These are phyloP conservation scores for Macaca fascicularis DNA, from an alignment of 2,113 vertebrate genomes.

Conservation along the genomic window T2T-MFA8v1.1 NC_088393.1:43017001-43017500, in stretches of 20 bases:
- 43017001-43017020: conserved; percentile 78
- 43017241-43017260: conserved; percentile 79
- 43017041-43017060: conserved; percentile 75
- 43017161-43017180: conserved; percentile 74
- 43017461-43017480: conserved; percentile 48
- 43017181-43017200: conserved; percentile 67
- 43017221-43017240: conserved; percentile 68
- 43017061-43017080: conserved; percentile 77
- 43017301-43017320: conserved; percentile 56
- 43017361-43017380: conserved; percentile 85
- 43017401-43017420: conserved; percentile 83
- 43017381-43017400: conserved; percentile 87
- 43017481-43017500: conserved; percentile 51
- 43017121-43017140: conserved; percentile 73
- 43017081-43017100: conserved; percentile 76
- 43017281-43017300: conserved; percentile 75
- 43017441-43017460: conserved; percentile 85
- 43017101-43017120: conserved; percentile 78
- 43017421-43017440: conserved; percentile 89
- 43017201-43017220: conserved; percentile 68
- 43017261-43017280: conserved; percentile 74
- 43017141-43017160: conserved; percentile 77
- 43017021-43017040: conserved; percentile 66
- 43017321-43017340: not conserved
- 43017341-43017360: conserved; percentile 71